Evolutionary conservation across 1,140 invertebrate species (phyloP), one percentile per base, ranked within the genome.

Genomic region (Augochlora pura): DNA sequence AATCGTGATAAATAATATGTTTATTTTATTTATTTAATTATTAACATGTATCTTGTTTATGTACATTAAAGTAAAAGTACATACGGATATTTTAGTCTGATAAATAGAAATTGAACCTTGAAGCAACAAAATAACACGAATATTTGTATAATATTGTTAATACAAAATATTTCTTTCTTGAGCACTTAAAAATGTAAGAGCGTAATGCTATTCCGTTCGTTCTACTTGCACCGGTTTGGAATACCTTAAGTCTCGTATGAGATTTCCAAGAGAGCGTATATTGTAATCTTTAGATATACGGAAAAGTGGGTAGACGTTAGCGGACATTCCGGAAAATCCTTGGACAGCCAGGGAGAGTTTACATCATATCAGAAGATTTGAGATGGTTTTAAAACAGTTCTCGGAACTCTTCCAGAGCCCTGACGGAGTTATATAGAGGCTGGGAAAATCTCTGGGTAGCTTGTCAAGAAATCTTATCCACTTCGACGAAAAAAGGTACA

Each of bases 311-410:
- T 63, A 27, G 16, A 32, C 27, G 14, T 21, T n/a, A 57, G 52
- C 7, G 18, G 52, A 57, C 52, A 9, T n/a, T 57, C 27, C 18
- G 27, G 27, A 38, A 63, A 38, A 63, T 38, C 60, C 23, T 63
- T 54, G 27, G 10, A 65, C 62, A 52, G 52, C n/a, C 42, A 7
- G 32, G 62, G 7, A 65, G 60, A 21, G 6, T 63, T 18, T 63
- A 38, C 27, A 63, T 74, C 42, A 52, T 66, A 74, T 66, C 18
- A 46, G 16, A 54, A 66, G 27, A 25, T 54, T n/a, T 49, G 32
- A 74, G 62, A n/a, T 14, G 25, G 16, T 54, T 74, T 74, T 54
- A 65, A 18, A 39, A 54, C 52, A 74, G 72, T 74, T 65, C 46
- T 5, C 21, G n/a, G 27, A 54, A 74, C 60, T 63, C 7, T 18